Evolutionary conservation across 2,113 vertebrate species (phyloP).

Genomic region (Zosterops borbonicus): DNA sequence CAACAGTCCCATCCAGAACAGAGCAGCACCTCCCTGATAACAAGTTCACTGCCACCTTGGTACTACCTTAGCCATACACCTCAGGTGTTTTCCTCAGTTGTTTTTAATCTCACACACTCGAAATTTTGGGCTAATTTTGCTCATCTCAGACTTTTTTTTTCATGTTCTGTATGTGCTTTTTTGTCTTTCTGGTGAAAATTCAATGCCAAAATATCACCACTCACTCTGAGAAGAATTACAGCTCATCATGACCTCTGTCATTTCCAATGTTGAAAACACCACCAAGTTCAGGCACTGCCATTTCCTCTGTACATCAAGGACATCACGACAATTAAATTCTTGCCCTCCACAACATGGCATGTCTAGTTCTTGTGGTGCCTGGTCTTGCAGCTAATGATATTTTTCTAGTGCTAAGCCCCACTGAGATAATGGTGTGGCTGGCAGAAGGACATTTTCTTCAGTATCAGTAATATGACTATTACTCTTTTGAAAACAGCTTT

Average conservation of each 20-base stretch:
- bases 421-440: conserved; percentile 15
- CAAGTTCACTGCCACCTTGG: background rate
- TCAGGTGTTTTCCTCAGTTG: background rate
- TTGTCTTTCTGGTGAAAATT: background rate
- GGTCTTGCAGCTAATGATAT: background rate
- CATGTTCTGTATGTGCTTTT: background rate
- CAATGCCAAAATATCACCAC: background rate
- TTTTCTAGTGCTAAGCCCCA: background rate
- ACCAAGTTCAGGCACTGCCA: background rate
- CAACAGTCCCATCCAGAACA: background rate
- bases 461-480: background rate
- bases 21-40: background rate
- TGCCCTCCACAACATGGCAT: background rate
- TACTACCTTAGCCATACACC: background rate
- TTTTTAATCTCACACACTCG: background rate
- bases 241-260: background rate
- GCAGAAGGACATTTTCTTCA: background rate
- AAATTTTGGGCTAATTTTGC: background rate
- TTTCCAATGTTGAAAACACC: background rate
- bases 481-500: background rate
- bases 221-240: background rate
- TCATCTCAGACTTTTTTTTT: background rate
- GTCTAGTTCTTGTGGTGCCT: background rate
- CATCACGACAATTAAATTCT: background rate
- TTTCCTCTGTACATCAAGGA: background rate